Conservation (phyloP, 2,113 vertebrate genomes). For the Acinonyx jubatus region DNA sequence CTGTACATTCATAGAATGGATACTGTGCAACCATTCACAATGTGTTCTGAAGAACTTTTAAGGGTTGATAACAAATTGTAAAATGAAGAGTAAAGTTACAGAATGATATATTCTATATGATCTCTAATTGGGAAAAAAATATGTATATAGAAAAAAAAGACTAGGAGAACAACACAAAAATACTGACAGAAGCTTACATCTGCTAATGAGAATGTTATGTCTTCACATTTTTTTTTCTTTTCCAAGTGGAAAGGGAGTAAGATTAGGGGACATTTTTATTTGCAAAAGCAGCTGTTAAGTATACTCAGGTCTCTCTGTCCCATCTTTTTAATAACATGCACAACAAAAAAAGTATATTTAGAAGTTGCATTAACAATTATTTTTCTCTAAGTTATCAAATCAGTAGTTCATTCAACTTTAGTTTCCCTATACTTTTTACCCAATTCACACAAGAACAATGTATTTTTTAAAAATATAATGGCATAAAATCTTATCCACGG, state of each 20-base stretch:
- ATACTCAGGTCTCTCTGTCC: neutral
- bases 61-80: neutral
- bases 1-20: neutral
- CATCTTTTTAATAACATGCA: neutral
- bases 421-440: conserved; percentile 26
- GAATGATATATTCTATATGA: neutral
- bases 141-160: neutral
- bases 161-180: neutral
- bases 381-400: conserved; percentile 54
- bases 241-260: neutral
- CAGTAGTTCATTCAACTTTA: conserved; percentile 21
- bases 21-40: neutral
- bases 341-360: conserved; percentile 49
- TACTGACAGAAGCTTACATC: neutral
- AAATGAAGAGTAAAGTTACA: neutral
- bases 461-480: neutral
- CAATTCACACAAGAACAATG: conserved; percentile 40
- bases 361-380: neutral
- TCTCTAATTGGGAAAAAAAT: conserved; percentile 16
- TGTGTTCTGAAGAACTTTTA: neutral
- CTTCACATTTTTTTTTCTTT: conserved; percentile 38
- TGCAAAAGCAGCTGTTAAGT: neutral
- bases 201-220: conserved; percentile 15
- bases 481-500: neutral
- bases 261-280: neutral